A percentile compares a stretch with the other conserved stretches of the same genome.
Evolutionary conservation across 2,888 invertebrate genomes (phyloP).

Genomic region (Schizaphis graminum): DNA sequence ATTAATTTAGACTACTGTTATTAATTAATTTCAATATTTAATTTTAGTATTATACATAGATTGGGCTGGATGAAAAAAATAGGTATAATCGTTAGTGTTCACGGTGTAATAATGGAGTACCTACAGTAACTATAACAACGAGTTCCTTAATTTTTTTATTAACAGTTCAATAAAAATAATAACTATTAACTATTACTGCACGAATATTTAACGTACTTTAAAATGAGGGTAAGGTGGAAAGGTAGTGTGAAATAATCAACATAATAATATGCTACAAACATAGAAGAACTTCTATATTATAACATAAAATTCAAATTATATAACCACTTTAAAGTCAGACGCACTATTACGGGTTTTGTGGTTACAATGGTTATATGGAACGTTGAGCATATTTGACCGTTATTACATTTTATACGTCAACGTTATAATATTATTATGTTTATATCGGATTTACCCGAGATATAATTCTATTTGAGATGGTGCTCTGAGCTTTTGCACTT

Average conservation of each 20-base stretch:
- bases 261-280: background rate
- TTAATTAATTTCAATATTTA: background rate
- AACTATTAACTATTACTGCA: background rate
- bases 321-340: background rate
- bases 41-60: background rate
- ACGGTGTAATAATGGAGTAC: background rate
- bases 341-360: background rate
- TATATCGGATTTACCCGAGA: background rate
- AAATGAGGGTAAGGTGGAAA: background rate
- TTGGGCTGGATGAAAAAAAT: background rate
- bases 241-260: background rate
- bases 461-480: background rate
- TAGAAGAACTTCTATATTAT: background rate
- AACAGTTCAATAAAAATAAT: background rate
- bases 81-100: background rate
- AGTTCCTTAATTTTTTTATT: background rate
- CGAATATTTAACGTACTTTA: background rate
- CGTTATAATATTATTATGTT: background rate
- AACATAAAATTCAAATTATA: background rate
- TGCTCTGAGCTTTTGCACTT: background rate
- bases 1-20: background rate
- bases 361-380: background rate
- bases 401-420: background rate
- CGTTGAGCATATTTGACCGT: background rate
- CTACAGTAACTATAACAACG: background rate